A percentile compares a stretch with the other conserved stretches of the same genome.
Conservation (phyloP, 1,140 invertebrate species). For the Halesus radiatus region DNA sequence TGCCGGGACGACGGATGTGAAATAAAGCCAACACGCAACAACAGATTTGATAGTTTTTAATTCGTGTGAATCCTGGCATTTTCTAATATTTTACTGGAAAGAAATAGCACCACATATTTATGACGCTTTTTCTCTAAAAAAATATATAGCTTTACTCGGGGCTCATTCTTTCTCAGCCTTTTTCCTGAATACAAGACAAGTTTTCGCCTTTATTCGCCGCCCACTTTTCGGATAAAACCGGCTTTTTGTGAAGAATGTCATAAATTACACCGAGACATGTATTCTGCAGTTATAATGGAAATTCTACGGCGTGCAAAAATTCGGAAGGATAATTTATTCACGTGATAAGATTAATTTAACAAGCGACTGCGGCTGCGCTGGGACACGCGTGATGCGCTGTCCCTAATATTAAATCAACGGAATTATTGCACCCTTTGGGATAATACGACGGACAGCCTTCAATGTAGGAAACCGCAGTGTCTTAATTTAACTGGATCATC, state of each 20-base stretch:
- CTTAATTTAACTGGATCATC: no score
- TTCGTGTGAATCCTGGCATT: no score
- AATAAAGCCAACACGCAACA: no score
- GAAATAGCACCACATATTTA: no score
- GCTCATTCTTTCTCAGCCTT: neutral
- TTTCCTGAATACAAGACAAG: constrained; percentile 1
- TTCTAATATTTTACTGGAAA: no score
- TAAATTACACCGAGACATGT: constrained; percentile 29
- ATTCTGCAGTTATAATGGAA: constrained; percentile 32
- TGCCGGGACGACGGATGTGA: no score
- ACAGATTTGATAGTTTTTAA: no score
- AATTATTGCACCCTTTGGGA: neutral
- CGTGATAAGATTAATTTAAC: constrained; percentile 23
- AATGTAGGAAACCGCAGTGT: no score
- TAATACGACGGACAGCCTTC: no score
- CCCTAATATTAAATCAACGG: neutral
- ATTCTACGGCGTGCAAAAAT: constrained; percentile 20
- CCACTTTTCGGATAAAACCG: constrained; percentile 28
- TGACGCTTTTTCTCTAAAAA: no score
- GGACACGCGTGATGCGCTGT: neutral
- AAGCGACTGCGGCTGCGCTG: neutral
- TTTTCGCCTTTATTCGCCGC: neutral
- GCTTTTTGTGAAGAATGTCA: constrained; percentile 32
- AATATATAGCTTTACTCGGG: neutral
- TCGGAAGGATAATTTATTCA: constrained; percentile 28